These are phyloP conservation scores for Elachura formosa DNA, from an alignment of 2,113 vertebrate genomes.

Conservation along the genomic window DNA sequence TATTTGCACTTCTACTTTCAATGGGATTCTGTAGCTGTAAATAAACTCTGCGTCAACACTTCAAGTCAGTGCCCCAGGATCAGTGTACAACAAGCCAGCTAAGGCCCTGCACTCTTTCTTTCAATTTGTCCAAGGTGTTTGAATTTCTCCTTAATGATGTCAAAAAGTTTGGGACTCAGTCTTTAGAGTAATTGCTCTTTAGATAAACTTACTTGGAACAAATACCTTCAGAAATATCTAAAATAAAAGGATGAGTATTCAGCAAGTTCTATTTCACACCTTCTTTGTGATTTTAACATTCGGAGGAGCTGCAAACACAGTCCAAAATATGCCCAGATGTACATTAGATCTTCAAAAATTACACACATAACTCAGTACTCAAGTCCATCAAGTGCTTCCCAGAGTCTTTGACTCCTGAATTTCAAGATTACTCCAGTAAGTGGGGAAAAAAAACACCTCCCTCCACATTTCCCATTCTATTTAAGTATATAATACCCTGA, in stretches of 20 bases:
- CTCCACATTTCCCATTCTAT: neutral
- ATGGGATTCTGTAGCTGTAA: neutral
- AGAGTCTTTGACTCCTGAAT: neutral
- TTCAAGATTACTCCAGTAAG: neutral
- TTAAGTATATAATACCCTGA: neutral
- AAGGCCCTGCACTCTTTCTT: neutral
- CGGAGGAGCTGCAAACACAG: neutral
- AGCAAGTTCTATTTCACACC: neutral
- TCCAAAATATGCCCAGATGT: neutral
- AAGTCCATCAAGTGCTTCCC: neutral
- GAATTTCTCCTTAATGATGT: neutral
- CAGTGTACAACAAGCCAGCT: neutral
- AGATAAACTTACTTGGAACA: neutral
- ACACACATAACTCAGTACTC: accelerated
- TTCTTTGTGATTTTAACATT: neutral
- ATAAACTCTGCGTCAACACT: neutral
- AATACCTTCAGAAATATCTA: neutral
- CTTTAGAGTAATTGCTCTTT: neutral
- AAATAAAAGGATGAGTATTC: neutral
- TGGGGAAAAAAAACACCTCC: neutral
- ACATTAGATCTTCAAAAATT: neutral
- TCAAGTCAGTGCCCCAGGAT: neutral
- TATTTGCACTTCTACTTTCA: neutral
- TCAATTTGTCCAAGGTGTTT: neutral
- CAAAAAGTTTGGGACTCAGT: neutral